These are phyloP conservation scores for Morone chrysops DNA, from an alignment of 2,113 vertebrate genomes.

Conservation along the genomic window DNA sequence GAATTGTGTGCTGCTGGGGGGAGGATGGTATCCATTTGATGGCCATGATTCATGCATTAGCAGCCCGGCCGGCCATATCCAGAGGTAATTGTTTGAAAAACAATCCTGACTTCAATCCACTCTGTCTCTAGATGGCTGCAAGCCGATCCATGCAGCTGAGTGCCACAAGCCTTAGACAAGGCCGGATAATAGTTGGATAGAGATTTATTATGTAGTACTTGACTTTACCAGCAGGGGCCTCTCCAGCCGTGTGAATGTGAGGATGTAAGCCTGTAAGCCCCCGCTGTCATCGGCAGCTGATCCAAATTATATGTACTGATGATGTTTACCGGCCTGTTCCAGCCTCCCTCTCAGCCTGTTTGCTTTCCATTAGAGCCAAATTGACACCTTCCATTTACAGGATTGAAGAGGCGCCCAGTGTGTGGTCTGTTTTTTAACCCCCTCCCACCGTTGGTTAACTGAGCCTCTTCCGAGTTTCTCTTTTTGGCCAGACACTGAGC, in stretches of 20 bases:
- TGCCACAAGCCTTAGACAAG: background rate
- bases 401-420: constrained; percentile 20
- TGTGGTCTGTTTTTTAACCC: constrained; percentile 20
- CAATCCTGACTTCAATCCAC: constrained; percentile 10
- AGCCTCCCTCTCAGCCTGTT: constrained; percentile 37
- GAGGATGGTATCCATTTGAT: constrained; percentile 13
- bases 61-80: constrained; percentile 12
- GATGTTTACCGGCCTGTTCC: constrained; percentile 53
- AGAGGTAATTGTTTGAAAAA: constrained; percentile 48
- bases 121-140: constrained; percentile 13
- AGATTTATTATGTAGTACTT: constrained; percentile 17
- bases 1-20: background rate
- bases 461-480: background rate
- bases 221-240: constrained; percentile 36
- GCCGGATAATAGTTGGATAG: background rate
- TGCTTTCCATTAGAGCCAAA: constrained; percentile 54
- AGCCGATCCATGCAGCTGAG: background rate
- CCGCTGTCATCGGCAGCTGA: constrained; percentile 48
- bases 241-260: background rate
- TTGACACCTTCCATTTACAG: constrained; percentile 47
- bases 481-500: background rate
- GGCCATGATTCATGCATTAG: constrained; percentile 39
- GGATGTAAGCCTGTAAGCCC: constrained; percentile 26
- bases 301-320: constrained; percentile 49
- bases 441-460: background rate